Base-by-base conservation (phyloP, 2,888 invertebrate species). In the Trissoscelio sp. region DNA sequence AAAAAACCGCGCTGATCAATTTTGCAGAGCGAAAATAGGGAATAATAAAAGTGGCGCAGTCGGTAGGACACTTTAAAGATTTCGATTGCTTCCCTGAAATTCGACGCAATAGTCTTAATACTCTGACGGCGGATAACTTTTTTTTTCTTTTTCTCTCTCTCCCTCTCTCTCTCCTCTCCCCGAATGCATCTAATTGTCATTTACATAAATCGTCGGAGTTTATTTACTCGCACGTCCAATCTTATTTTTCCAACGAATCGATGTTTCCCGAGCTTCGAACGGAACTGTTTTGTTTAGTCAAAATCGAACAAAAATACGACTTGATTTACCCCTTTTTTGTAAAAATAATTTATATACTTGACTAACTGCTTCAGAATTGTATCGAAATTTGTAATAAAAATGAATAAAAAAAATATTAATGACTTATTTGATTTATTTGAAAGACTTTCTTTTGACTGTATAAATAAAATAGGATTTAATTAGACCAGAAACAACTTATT, bases 201-300 rank as follows among this genome's bases (percentile, higher is more conserved):
- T 64, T 64, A 37, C 64, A 64, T 64, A 64, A 64, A 64, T 64
- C 64, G 64, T 37, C 34, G 34, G 48, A 51, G 64, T 64, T 51
- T 64, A 64, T 64, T 64, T 64, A 37, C 48, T n/a, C 31, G 20
- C 34, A 34, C 39, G 58, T 64, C 12, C 22, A 37, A 48, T 64
- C 48, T 37, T 64, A 51, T 64, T 64, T 64, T 64, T 37, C 34
- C 22, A 28, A 34, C 37, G 51, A 64, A 37, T 64, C 64, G 22
- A 64, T 64, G 64, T 64, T 64, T 64, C 11, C 22, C 51, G 5
- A 46, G 14, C 11, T 9, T 9, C 46, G n/a, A 46, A 44, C 16
- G 24, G 62, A 46, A 62, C 12, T 44, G 62, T 16, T 46, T 20
- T 46, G 48, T 12, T 12, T 37, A 51, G 51, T 22, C 48, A 34